Evolutionary conservation across 2,113 vertebrate species (phyloP).

Genomic region (Odontophorus gujanensis): DNA sequence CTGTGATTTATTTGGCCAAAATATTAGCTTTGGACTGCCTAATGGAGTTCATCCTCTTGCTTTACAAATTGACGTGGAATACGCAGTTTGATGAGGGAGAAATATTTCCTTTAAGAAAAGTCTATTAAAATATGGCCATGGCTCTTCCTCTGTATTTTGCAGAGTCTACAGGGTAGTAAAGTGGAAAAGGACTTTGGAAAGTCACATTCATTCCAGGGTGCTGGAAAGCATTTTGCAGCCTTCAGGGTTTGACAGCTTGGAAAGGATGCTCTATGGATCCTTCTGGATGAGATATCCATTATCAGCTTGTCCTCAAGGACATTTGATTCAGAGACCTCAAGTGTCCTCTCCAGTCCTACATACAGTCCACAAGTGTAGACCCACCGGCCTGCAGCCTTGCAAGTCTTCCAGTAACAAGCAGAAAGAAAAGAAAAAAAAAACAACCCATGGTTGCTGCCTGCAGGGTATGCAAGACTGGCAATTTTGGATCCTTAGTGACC

Average conservation of each 20-base stretch:
- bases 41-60: not conserved
- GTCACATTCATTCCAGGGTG: accelerated
- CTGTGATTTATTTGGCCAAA: accelerated
- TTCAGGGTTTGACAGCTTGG: not conserved
- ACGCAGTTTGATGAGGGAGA: not conserved
- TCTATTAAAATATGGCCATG: accelerated
- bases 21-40: not conserved
- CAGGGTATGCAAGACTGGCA: accelerated
- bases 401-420: not conserved
- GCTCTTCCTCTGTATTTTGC: not conserved
- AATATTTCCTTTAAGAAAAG: not conserved
- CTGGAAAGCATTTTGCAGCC: not conserved
- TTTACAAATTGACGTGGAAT: not conserved
- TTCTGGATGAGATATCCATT: not conserved
- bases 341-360: not conserved
- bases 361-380: accelerated
- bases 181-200: not conserved
- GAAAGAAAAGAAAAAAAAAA: not conserved
- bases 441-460: accelerated
- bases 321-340: accelerated
- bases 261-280: not conserved
- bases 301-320: not conserved
- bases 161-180: not conserved
- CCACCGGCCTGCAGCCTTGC: not conserved
- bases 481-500: not conserved